Percentiles rank a stretch among this genome's conserved stretches.
Conservation (phyloP, 2,113 vertebrate genomes). For the Pachycephala philippinensis region DNA sequence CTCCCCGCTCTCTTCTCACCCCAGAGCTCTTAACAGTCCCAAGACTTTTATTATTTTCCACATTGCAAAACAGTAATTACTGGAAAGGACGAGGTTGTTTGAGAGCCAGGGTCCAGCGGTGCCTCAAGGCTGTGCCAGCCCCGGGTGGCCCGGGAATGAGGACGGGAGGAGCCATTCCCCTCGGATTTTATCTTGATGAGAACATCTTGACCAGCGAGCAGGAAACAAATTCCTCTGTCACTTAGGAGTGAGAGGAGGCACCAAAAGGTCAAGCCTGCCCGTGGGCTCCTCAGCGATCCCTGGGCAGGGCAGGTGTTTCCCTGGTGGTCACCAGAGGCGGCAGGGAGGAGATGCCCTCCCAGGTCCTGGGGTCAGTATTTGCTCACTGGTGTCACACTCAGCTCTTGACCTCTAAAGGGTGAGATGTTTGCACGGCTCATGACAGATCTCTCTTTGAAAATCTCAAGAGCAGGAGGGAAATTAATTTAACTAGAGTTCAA, state of each 20-base stretch:
- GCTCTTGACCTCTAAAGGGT: not conserved
- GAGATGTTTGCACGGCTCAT: not conserved
- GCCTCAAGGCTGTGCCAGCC: not conserved
- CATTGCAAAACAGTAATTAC: constrained; percentile 46
- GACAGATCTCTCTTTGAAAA: not conserved
- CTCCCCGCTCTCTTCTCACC: not conserved
- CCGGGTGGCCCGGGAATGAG: not conserved
- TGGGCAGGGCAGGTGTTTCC: not conserved
- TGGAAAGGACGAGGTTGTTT: not conserved
- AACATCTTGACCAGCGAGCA: not conserved
- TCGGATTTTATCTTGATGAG: not conserved
- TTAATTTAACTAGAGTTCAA: constrained; percentile 36
- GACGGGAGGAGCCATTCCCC: not conserved
- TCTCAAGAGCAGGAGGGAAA: constrained; percentile 5
- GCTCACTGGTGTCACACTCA: not conserved
- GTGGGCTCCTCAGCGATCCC: not conserved
- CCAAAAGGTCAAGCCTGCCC: not conserved
- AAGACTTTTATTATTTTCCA: constrained; percentile 8
- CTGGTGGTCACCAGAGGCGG: not conserved
- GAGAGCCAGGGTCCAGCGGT: not conserved
- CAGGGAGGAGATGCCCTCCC: not conserved
- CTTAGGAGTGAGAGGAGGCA: not conserved
- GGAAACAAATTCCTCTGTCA: not conserved
- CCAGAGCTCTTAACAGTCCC: not conserved
- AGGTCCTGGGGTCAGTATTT: not conserved